Evolutionary conservation across 2,797 vertebrate genomes (phyloP).

Genomic region (Neosalanx taihuensis): DNA sequence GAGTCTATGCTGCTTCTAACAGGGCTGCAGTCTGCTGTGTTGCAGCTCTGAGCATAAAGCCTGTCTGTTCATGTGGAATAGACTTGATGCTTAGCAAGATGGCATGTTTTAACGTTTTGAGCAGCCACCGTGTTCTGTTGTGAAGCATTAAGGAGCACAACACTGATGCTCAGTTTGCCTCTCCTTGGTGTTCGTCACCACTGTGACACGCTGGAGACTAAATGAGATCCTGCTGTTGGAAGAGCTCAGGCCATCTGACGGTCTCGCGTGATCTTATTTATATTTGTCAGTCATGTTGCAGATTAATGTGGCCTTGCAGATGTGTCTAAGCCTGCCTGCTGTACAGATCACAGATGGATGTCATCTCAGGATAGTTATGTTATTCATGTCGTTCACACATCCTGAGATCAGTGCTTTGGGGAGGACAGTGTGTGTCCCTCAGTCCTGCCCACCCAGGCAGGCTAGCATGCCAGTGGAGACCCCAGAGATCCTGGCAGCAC

Average conservation of each 20-base stretch:
- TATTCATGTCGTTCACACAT: too few species aligned
- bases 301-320: conserved; percentile 36
- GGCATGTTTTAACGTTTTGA: conserved; percentile 43
- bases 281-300: conserved; percentile 34
- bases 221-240: conserved; percentile 28
- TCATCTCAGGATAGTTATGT: background rate
- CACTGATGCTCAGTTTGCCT: conserved; percentile 22
- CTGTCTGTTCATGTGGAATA: conserved; percentile 40
- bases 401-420: too few species aligned
- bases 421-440: background rate
- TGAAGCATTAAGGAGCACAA: conserved; percentile 25
- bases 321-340: conserved; percentile 25
- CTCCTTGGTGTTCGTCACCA: conserved; percentile 29
- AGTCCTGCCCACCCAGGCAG: conserved; percentile 19
- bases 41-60: conserved; percentile 7
- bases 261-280: conserved; percentile 32
- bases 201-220: conserved; percentile 26
- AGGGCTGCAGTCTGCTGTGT: conserved; percentile 16
- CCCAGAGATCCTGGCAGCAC: too few species aligned
- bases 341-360: conserved; percentile 34
- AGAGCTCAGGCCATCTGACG: conserved; percentile 27
- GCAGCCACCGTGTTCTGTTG: conserved; percentile 29
- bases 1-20: too few species aligned
- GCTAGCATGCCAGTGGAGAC: background rate
- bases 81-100: conserved; percentile 37